phyloP scores from a whole-genome alignment of 53 echinoderm and acorn worm genomes.

The Stichopus horrens region DNA sequence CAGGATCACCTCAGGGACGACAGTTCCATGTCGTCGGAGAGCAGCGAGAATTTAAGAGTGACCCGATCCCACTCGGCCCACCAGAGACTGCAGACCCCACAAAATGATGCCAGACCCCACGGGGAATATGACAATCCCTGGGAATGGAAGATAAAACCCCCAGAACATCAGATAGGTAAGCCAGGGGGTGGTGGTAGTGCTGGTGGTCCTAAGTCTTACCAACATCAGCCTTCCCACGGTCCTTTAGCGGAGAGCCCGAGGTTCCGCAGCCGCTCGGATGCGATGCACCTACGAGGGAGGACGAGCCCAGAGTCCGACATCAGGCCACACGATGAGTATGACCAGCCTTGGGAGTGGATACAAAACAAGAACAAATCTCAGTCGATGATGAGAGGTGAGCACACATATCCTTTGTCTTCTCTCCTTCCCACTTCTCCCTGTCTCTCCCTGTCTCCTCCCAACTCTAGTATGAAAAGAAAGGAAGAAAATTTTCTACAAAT shows the following conservation, averaged over 20 bases:
- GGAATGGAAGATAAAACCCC: constrained; percentile 85
- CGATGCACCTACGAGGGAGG: constrained; percentile 60
- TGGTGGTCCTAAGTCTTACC: neutral
- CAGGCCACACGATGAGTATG: constrained; percentile 90
- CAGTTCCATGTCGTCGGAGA: constrained; percentile 43
- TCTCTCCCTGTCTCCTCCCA: neutral
- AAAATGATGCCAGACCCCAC: constrained; percentile 82
- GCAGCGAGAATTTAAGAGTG: constrained; percentile 45
- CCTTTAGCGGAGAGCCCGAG: constrained; percentile 56
- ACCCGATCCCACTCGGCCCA: constrained; percentile 53
- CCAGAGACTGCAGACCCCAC: constrained; percentile 79
- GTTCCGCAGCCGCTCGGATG: constrained; percentile 83
- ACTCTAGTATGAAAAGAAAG: too few relatives aligned
- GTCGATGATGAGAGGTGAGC: constrained; percentile 70
- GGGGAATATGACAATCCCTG: constrained; percentile 97
- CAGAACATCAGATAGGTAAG: constrained; percentile 44
- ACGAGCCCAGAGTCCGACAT: constrained; percentile 62
- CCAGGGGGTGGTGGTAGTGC: constrained; percentile 17
- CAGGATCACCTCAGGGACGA: constrained; percentile 40
- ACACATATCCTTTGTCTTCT: neutral
- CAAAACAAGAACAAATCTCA: constrained; percentile 68
- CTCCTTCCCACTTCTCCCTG: neutral
- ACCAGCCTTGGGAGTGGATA: constrained; percentile 97
- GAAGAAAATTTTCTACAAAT: too few relatives aligned
- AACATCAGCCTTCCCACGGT: constrained; percentile 4